Evolutionary conservation across 2,888 invertebrate species (phyloP).

Genomic region (Philopedon plagiatum): DNA sequence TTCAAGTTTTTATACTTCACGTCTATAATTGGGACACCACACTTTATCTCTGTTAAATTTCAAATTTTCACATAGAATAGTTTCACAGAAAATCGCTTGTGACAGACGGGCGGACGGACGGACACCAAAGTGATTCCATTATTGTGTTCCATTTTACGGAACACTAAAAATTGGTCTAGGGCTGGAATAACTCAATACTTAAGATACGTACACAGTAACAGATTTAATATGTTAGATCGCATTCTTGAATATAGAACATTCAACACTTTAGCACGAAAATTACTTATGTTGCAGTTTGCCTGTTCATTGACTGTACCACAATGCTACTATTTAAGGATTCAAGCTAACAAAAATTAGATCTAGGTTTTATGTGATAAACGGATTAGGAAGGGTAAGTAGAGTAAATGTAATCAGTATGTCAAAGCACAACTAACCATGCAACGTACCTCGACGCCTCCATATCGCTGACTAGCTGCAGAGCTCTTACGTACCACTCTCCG

Average conservation of each 20-base stretch:
- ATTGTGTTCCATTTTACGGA: too few species aligned
- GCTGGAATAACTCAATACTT: too few species aligned
- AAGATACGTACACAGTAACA: too few species aligned
- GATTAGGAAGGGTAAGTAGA: conserved; percentile 46
- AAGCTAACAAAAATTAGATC: conserved; percentile 35
- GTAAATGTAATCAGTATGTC: conserved; percentile 29
- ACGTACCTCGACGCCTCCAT: conserved; percentile 46
- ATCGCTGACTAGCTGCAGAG: conserved; percentile 66
- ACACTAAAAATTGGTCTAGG: too few species aligned
- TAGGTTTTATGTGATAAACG: conserved; percentile 37
- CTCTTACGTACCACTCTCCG: conserved; percentile 86
- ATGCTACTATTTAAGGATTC: conserved; percentile 18
- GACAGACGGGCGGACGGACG: too few species aligned
- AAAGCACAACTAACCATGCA: conserved; percentile 44
- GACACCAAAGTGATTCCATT: too few species aligned
- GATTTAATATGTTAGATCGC: too few species aligned
- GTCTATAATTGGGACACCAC: too few species aligned
- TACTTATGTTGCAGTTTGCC: neutral
- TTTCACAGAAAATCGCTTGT: too few species aligned
- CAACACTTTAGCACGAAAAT: conserved; percentile 33
- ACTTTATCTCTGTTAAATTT: too few species aligned
- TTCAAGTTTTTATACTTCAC: too few species aligned
- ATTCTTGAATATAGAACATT: neutral
- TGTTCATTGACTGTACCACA: conserved; percentile 41
- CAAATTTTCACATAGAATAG: too few species aligned